Percentiles rank a stretch among this genome's conserved stretches.
phyloP scores from a whole-genome alignment of 2,113 vertebrate species.

The Phasianus colchicus region DNA sequence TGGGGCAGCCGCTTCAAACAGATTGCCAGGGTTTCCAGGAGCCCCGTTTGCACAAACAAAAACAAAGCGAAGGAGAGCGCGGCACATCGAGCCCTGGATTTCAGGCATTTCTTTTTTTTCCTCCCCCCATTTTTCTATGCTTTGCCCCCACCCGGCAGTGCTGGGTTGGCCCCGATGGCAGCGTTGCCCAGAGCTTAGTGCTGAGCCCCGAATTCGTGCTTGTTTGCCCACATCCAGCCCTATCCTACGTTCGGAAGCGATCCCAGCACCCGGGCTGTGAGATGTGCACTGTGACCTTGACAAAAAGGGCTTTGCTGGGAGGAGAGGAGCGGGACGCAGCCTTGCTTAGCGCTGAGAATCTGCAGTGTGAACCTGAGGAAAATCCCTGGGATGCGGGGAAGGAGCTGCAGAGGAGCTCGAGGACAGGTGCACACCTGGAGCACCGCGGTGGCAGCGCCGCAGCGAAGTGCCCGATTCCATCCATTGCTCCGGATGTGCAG shows the following conservation, averaged over 20 bases:
- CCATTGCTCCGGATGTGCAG: conserved; percentile 21
- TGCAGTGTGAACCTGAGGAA: not conserved
- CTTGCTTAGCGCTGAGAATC: not conserved
- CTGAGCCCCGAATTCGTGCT: not conserved
- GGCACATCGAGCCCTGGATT: conserved; percentile 14
- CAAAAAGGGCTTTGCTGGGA: not conserved
- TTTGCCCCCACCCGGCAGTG: not conserved
- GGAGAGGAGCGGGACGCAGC: not conserved
- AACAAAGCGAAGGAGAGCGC: conserved; percentile 29
- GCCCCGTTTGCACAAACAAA: conserved; percentile 54
- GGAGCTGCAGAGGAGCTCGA: not conserved
- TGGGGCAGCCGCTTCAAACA: conserved; percentile 8
- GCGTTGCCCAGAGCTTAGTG: not conserved
- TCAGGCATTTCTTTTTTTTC: not conserved
- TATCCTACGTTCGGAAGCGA: not conserved
- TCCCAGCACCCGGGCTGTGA: not conserved
- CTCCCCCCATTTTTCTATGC: not conserved
- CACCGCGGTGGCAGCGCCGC: not conserved
- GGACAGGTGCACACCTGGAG: not conserved
- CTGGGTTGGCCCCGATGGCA: not conserved
- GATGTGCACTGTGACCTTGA: not conserved
- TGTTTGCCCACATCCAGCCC: not conserved
- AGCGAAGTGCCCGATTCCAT: not conserved
- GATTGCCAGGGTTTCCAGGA: conserved; percentile 69
- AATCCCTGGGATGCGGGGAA: not conserved